These are phyloP conservation scores for Holotrichia oblita DNA, from an alignment of 1,140 invertebrate species.

Conservation along the genomic window DNA sequence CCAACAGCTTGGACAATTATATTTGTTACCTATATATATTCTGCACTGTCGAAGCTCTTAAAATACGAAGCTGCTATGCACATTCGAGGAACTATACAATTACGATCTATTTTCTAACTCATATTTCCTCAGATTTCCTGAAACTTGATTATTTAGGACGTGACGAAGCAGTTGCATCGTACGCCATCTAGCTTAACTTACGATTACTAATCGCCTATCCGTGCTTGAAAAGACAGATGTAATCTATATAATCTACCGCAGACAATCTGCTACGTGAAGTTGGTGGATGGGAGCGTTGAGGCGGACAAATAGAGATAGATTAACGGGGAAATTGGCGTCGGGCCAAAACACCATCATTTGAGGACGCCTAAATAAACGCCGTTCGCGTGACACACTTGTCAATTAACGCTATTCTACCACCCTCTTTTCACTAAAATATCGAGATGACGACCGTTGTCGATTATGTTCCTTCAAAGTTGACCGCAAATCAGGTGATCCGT, in stretches of 20 bases:
- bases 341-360: background rate
- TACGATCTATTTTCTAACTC: background rate
- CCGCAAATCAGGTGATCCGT: background rate
- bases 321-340: conserved; percentile 20
- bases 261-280: conserved; percentile 33
- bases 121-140: background rate
- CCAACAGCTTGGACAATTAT: too few relatives aligned
- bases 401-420: background rate
- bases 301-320: conserved; percentile 36
- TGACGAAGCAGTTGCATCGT: background rate
- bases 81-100: too few relatives aligned
- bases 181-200: background rate
- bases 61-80: too few relatives aligned
- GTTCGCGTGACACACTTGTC: conserved; percentile 34
- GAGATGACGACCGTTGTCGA: background rate
- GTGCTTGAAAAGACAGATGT: conserved; percentile 10
- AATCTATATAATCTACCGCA: conserved; percentile 38
- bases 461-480: background rate
- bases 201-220: conserved; percentile 24
- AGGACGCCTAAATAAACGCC: conserved; percentile 16
- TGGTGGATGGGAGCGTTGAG: conserved; percentile 14
- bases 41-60: too few relatives aligned
- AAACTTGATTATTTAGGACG: background rate
- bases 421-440: background rate
- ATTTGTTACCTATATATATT: too few relatives aligned